Evolutionary conservation across 2,113 vertebrate species (phyloP), one percentile per base, ranked within the genome.

Genomic region (Meles meles): DNA sequence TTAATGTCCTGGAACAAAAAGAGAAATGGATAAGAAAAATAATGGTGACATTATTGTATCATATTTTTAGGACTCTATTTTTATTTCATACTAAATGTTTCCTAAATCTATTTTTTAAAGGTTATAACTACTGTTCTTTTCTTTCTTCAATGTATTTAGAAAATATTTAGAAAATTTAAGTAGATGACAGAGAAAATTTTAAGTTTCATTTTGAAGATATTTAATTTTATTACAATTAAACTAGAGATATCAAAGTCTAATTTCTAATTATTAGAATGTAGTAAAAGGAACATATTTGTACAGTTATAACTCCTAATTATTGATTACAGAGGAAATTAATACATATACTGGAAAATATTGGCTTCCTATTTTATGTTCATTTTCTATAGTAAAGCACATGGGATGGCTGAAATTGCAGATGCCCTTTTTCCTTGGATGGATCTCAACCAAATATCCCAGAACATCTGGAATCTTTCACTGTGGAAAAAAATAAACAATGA

Each of bases 381-480:
- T 88, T 81, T 97, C 31, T 69, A 89, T 88, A 83, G 80, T 93
- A 83, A 95, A 95, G 25, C 77, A 97, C 47, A 81, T 37, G 65
- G 39, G 20, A 96, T 80, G 71, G 55, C 90, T 97, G 74, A 96
- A 95, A 96, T 87, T 82, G 89, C 47, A 89, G 69, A 96, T 84
- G 71, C 49, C 81, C 76, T 91, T 88, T 96, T 94, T 87, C 37
- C 44, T 94, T 95, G 61, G 92, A 92, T 85, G 42, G 84, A 90
- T 93, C n/a, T 88, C 37, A 88, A 80, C 79, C 80, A 94, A 97
- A 94, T 92, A 84, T 89, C 82, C 52, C 23, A 37, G 82, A 96
- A 94, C 87, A 94, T 96, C 94, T 95, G 94, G 88, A 95, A 95
- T 94, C 93, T 95, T 96, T 94, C 63, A 76, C 63, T 86, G 31